Base-by-base conservation (phyloP, 2,888 invertebrate genomes). In the Steinernema carpocapsae region DNA sequence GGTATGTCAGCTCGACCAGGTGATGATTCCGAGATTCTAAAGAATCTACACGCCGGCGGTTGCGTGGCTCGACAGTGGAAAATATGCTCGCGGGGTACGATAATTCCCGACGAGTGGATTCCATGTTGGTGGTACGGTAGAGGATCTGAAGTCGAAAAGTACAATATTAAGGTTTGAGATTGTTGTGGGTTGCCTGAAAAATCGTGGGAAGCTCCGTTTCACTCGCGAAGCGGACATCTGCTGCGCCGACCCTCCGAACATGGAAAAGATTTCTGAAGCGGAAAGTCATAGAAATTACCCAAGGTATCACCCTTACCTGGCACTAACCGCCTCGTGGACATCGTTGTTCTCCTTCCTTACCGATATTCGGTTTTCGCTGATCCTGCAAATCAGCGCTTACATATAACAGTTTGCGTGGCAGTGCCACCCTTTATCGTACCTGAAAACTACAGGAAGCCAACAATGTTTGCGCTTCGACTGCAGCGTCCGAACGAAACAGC, bases 141-240 rank as follows among this genome's bases (percentile, higher is more conserved):
- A 97, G 90, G 87, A 97, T 91, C 91, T 95, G 72, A 70, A 79
- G 3, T 37, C 37, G 37, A 10, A 10, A 74, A 45, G n/a, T 10
- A 7, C 14, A 22, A 92, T 26, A 86, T 82, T 71, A 75, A 70
- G 75, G 64, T 70, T 6, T 19, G 24, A 19, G 64, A 19, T 12
- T 10, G 22, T 71, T 64, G 19, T 52, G 71, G 76, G 86, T 73
- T 26, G 92, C 92, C 91, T 92, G 92, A 91, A 99, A 97, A 90
- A 99, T 99, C 89, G 95, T 93, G 86, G 97, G 97, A 90, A 99
- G 95, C 91, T 97, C 96, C 92, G 94, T 95, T 89, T 95, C 94
- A 91, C 97, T 96, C 74, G 96, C 97, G 88, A 97, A 92, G 89
- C 97, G 96, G 86, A 97, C 97, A 91, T 99, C 99, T 86, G 97